Conservation (phyloP, 2,113 vertebrate genomes). For the Macrotis lagotis region DNA sequence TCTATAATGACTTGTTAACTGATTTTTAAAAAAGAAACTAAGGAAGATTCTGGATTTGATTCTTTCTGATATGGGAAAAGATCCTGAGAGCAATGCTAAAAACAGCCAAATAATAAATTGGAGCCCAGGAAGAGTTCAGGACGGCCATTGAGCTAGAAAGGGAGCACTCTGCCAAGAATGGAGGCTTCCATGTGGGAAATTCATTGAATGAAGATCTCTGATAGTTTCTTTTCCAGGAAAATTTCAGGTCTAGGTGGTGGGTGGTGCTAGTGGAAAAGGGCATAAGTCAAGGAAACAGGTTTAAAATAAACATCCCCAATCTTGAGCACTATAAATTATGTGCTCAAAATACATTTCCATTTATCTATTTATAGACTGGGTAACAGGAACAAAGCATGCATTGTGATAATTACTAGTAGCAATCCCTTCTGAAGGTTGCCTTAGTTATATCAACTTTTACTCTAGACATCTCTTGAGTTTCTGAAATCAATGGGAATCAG, state of each 20-base stretch:
- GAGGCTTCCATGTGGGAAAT: neutral
- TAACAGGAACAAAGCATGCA: conserved; percentile 21
- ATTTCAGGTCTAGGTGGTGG: neutral
- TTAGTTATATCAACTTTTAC: neutral
- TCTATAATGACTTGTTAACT: neutral
- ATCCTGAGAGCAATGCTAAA: neutral
- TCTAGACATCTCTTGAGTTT: neutral
- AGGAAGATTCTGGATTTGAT: neutral
- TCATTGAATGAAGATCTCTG: neutral
- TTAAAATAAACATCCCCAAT: conserved; percentile 17
- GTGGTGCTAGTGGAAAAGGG: neutral
- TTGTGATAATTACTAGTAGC: neutral
- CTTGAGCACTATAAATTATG: conserved; percentile 30
- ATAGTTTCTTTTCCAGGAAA: neutral
- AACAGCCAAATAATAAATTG: neutral
- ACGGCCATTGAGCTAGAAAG: neutral
- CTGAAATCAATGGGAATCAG: neutral
- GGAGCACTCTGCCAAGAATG: accelerated
- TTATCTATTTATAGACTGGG: conserved; percentile 42
- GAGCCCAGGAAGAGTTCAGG: neutral
- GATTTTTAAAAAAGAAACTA: neutral
- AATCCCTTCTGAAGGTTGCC: conserved; percentile 29
- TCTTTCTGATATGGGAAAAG: neutral
- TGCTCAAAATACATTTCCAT: conserved; percentile 24
- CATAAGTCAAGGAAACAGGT: conserved; percentile 16